Evolutionary conservation across 2,888 invertebrate species (phyloP).

Genomic region (Liodrosophila aerea): DNA sequence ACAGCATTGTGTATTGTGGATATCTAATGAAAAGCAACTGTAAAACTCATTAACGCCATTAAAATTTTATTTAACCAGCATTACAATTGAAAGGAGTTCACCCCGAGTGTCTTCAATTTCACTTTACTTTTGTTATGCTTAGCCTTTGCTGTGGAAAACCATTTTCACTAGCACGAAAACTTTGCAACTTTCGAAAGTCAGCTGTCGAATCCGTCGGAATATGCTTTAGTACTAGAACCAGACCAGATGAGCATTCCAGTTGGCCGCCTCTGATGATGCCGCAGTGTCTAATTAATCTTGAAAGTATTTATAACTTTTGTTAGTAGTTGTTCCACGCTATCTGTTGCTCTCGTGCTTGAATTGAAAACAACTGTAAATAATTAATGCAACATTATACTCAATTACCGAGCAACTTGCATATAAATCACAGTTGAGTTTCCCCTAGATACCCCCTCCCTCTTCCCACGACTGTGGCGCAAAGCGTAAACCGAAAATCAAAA

Average conservation of each 20-base stretch:
- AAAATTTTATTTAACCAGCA: constrained; percentile 48
- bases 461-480: constrained; percentile 19
- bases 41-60: constrained; percentile 47
- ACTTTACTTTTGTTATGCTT: constrained; percentile 6
- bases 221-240: not conserved
- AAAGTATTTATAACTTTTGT: constrained; percentile 73
- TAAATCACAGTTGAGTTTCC: constrained; percentile 44
- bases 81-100: constrained; percentile 17
- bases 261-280: constrained; percentile 28
- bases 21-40: constrained; percentile 38
- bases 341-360: constrained; percentile 26
- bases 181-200: constrained; percentile 41
- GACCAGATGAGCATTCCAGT: constrained; percentile 14
- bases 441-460: constrained; percentile 18
- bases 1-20: constrained; percentile 22
- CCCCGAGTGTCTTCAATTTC: constrained; percentile 4
- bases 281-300: constrained; percentile 64
- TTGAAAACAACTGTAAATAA: constrained; percentile 76
- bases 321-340: constrained; percentile 40
- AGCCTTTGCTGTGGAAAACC: constrained; percentile 39
- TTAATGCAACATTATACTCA: constrained; percentile 73
- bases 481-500: constrained; percentile 53
- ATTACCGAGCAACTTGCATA: constrained; percentile 68
- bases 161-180: constrained; percentile 31
- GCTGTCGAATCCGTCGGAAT: constrained; percentile 33